Evolutionary conservation across 2,113 vertebrate species (phyloP).

Genomic region (Steatornis caripensis): DNA sequence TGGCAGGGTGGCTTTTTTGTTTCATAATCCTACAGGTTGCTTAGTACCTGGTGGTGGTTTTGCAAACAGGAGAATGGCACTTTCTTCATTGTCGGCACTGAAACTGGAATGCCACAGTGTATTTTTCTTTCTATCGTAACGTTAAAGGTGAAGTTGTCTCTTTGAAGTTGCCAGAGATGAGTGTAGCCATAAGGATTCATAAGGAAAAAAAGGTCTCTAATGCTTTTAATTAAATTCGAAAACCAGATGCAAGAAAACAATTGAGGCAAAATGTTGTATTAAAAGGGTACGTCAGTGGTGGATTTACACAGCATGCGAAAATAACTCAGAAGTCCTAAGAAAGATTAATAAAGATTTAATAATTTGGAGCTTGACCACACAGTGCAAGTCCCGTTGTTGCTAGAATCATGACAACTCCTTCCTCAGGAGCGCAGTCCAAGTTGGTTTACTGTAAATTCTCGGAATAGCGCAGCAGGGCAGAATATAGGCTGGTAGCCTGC

Average conservation of each 20-base stretch:
- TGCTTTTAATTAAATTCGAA: not conserved
- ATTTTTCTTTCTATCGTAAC: not conserved
- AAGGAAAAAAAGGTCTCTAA: not conserved
- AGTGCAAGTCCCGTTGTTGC: not conserved
- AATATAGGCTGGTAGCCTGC: not conserved
- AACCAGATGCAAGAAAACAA: not conserved
- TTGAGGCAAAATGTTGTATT: not conserved
- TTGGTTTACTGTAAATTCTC: not conserved
- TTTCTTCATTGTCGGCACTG: not conserved
- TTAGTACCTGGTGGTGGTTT: not conserved
- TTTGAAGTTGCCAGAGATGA: not conserved
- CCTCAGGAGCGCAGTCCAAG: not conserved
- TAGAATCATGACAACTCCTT: not conserved
- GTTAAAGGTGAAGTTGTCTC: not conserved
- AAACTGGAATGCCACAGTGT: not conserved
- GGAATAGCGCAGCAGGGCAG: not conserved
- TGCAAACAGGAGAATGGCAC: not conserved
- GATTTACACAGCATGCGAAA: not conserved
- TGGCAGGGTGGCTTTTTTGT: not conserved
- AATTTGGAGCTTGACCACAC: not conserved
- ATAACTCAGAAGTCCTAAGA: not conserved
- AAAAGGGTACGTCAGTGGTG: not conserved
- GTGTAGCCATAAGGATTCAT: not conserved
- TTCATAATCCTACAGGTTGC: not conserved
- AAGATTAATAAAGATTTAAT: not conserved